A percentile compares a stretch with the other conserved stretches of the same genome.
phyloP scores from a whole-genome alignment of 2,797 vertebrate species.

The Cuniculus paca region DNA sequence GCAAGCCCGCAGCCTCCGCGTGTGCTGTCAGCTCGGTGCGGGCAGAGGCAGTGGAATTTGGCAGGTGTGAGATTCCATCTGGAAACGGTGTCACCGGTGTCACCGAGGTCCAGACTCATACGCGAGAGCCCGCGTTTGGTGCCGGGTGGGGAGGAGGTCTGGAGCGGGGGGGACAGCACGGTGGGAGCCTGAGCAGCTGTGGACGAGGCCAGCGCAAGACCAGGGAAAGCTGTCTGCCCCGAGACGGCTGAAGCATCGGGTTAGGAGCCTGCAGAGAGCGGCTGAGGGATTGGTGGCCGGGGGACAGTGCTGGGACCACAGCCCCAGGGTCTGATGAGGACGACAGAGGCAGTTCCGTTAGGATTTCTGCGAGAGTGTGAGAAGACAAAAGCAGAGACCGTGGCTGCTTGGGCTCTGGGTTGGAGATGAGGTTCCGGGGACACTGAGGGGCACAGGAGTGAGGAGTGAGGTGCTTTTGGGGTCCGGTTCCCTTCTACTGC shows the following conservation, averaged over 20 bases:
- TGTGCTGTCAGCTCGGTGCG: neutral
- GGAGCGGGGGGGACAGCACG: neutral
- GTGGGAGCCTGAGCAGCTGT: neutral
- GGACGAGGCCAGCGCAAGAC: fast-evolving
- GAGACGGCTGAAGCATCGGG: neutral
- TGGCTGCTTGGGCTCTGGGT: neutral
- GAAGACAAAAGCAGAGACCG: neutral
- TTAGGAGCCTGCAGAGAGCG: neutral
- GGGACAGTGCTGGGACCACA: no score
- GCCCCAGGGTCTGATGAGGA: no score
- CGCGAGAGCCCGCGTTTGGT: neutral
- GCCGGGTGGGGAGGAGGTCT: no score
- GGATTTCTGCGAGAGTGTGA: neutral
- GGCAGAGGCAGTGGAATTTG: neutral
- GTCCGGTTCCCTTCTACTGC: neutral
- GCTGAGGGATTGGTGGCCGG: no score
- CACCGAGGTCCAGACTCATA: neutral
- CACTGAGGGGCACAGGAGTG: no score
- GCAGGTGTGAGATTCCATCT: neutral
- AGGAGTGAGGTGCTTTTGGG: neutral
- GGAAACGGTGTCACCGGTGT: neutral
- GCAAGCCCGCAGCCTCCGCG: neutral
- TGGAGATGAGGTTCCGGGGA: neutral
- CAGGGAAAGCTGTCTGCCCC: no score
- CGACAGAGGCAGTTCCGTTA: neutral